Evolutionary conservation across 2,113 vertebrate species (phyloP), one percentile per base, ranked within the genome.

Genomic region (Pterocles gutturalis): DNA sequence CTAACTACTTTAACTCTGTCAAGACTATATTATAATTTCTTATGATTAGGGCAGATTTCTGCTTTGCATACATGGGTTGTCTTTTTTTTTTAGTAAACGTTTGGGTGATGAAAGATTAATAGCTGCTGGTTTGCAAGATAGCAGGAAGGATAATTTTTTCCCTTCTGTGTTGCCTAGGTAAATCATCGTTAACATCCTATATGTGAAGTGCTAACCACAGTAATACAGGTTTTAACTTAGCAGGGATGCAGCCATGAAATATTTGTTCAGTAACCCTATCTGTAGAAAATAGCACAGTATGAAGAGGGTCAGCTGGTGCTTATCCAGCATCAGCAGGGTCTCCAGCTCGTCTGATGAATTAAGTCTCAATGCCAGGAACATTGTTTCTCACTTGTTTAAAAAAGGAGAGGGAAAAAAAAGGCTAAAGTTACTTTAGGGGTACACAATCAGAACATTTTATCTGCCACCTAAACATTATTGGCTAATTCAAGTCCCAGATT

Each of bases 261-360:
- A 92, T 96, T 89, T 94, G 93, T 87, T 97, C 91, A 90, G 93
- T 91, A 92, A 91, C 87, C 72, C 90, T 83, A 51, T 81, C 91
- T 93, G 95, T 85, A 82, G 93, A 96, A 90, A 95, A 96, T 97
- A 93, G 95, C 96, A 94, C 93, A 96, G 91, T 95, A 90, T 95
- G 94, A 94, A 75, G 69, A 92, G 94, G 78, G 88, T 96, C 94
- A 95, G 96, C 93, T 92, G 92, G 84, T 84, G 75, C 62, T 66
- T 33, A 87, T 96, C 65, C 60, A 87, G 79, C 80, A 96, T 60
- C 96, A 97, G 96, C 96, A 70, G 95, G 95, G 77, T 86, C 81
- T 95, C 95, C 91, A 88, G 43, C 70, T 97, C 5, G 11, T 92
- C 93, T 93, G 62, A n/a, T 11, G 89, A 91, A 97, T 96, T 88